These are phyloP conservation scores for Danio rerio DNA, from an alignment of 2,113 vertebrate genomes.

Conservation along the genomic window GRCz12tu NC_133191.1:19891501-19892000, in stretches of 20 bases:
- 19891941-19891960: too few relatives aligned
- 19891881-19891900: too few relatives aligned
- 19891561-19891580: background rate
- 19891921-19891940: too few relatives aligned
- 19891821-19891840: background rate
- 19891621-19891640: slow-evolving; percentile 81
- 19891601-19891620: background rate
- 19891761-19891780: slow-evolving; percentile 91
- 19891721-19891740: slow-evolving; percentile 81
- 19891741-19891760: slow-evolving; percentile 90
- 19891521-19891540: too few relatives aligned
- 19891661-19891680: slow-evolving; percentile 87
- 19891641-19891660: slow-evolving; percentile 83
- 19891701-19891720: slow-evolving; percentile 81
- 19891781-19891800: slow-evolving; percentile 65
- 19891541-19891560: background rate
- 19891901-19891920: too few relatives aligned
- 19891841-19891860: too few relatives aligned
- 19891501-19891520: too few relatives aligned
- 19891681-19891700: slow-evolving; percentile 90
- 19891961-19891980: too few relatives aligned
- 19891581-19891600: background rate
- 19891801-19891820: background rate
- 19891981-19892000: too few relatives aligned
- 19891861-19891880: too few relatives aligned